phyloP scores from a whole-genome alignment of 2,113 vertebrate genomes.

The Campylomormyrus numenius region DNA sequence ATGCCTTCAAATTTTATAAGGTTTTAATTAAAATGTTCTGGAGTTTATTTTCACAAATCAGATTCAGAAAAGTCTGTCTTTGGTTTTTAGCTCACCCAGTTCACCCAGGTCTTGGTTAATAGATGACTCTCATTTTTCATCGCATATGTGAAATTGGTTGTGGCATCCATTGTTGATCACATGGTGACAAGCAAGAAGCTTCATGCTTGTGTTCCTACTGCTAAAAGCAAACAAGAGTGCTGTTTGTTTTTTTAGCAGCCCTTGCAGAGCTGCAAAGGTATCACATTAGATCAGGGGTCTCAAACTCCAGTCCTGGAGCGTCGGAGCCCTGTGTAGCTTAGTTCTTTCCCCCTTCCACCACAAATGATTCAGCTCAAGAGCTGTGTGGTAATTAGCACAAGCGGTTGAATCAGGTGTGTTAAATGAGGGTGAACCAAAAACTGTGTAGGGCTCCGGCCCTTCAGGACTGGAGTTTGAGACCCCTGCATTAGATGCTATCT shows the following conservation, averaged over 20 bases:
- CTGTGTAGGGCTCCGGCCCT: no score
- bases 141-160: not conserved
- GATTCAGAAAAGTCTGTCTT: conserved; percentile 38
- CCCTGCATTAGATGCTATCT: not conserved
- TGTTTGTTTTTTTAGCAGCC: not conserved
- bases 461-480: no score
- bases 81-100: conserved; percentile 45
- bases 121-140: not conserved
- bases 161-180: not conserved
- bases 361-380: no score
- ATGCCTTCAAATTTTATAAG: not conserved
- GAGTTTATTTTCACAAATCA: not conserved
- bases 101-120: not conserved
- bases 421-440: no score
- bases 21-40: not conserved
- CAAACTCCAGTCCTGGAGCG: no score
- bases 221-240: not conserved
- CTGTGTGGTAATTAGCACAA: no score
- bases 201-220: not conserved
- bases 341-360: no score
- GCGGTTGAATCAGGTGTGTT: no score
- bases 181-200: not conserved
- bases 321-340: no score
- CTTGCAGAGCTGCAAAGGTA: not conserved
- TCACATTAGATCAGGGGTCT: not conserved